Evolutionary conservation across 2,888 invertebrate species (phyloP).

Genomic region (Malacosoma neustria): DNA sequence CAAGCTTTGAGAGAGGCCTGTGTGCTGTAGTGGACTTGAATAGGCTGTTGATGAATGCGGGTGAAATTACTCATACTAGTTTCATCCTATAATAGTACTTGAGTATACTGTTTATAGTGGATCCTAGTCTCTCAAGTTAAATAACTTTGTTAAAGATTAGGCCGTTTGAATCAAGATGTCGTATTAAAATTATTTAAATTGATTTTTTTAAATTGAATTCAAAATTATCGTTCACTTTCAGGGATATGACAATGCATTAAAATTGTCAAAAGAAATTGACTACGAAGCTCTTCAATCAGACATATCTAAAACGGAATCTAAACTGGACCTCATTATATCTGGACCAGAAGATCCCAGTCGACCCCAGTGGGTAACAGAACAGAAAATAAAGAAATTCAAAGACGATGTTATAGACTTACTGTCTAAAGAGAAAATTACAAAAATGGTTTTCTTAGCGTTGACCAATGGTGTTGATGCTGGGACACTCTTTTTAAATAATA

Average conservation of each 20-base stretch:
- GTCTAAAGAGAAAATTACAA: conserved; percentile 45
- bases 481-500: conserved; percentile 54
- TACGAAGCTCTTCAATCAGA: conserved; percentile 33
- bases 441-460: conserved; percentile 44
- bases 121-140: too few species aligned
- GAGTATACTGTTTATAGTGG: too few species aligned
- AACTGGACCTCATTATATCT: conserved; percentile 24
- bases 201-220: too few species aligned
- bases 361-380: conserved; percentile 50
- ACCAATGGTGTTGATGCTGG: conserved; percentile 54
- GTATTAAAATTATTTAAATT: too few species aligned
- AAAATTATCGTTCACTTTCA: too few species aligned
- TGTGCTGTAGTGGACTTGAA: too few species aligned
- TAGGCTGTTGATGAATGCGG: too few species aligned
- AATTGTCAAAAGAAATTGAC: conserved; percentile 36
- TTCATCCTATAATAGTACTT: too few species aligned
- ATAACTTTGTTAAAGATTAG: too few species aligned
- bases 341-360: conserved; percentile 35
- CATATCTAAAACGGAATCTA: conserved; percentile 27
- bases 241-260: conserved; percentile 42
- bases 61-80: too few species aligned
- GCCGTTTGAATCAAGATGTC: too few species aligned
- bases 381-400: conserved; percentile 30
- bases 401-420: conserved; percentile 28
- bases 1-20: too few species aligned